A percentile compares a stretch with the other conserved stretches of the same genome.
These are phyloP conservation scores for Myoxocephalus aenaeus DNA, from an alignment of 2,797 vertebrate genomes.

Conservation along the genomic window DNA sequence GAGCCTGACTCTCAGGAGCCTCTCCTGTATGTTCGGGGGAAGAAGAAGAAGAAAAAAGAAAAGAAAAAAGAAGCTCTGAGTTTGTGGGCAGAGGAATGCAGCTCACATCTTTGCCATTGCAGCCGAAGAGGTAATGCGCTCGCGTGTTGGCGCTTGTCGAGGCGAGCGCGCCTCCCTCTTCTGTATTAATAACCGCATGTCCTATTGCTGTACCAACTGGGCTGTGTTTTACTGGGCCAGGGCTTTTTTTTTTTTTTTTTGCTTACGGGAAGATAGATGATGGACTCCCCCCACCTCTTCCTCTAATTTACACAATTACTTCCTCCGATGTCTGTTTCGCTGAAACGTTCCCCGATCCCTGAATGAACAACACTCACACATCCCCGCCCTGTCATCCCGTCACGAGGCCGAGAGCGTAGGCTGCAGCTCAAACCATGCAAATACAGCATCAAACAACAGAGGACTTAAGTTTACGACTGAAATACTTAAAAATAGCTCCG, in stretches of 20 bases:
- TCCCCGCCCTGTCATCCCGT: slow-evolving; percentile 13
- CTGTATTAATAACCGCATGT: slow-evolving; percentile 82
- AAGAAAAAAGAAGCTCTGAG: slow-evolving; percentile 50
- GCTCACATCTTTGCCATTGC: slow-evolving; percentile 86
- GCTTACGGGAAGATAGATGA: slow-evolving; percentile 79
- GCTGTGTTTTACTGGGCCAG: slow-evolving; percentile 73
- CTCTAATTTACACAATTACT: slow-evolving; percentile 75
- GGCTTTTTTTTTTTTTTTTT: slow-evolving; percentile 16
- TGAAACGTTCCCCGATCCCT: slow-evolving; percentile 49
- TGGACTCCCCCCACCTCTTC: slow-evolving; percentile 74
- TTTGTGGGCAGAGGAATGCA: slow-evolving; percentile 86
- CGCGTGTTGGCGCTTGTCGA: slow-evolving; percentile 85
- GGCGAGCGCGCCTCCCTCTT: slow-evolving; percentile 77
- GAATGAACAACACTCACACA: slow-evolving; percentile 40
- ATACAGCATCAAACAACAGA: not conserved
- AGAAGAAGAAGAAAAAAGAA: too few species aligned
- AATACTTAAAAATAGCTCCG: slow-evolving; percentile 60
- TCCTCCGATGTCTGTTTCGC: slow-evolving; percentile 67
- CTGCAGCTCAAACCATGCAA: not conserved
- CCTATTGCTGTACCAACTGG: slow-evolving; percentile 75
- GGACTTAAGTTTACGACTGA: not conserved
- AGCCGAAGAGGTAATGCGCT: slow-evolving; percentile 84
- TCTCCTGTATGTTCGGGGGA: slow-evolving; percentile 53
- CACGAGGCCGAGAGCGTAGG: slow-evolving; percentile 20
- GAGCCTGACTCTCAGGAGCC: slow-evolving; percentile 44